Evolutionary conservation across 2,888 invertebrate species (phyloP), one percentile per base, ranked within the genome.

Genomic region (Fragum fragum): DNA sequence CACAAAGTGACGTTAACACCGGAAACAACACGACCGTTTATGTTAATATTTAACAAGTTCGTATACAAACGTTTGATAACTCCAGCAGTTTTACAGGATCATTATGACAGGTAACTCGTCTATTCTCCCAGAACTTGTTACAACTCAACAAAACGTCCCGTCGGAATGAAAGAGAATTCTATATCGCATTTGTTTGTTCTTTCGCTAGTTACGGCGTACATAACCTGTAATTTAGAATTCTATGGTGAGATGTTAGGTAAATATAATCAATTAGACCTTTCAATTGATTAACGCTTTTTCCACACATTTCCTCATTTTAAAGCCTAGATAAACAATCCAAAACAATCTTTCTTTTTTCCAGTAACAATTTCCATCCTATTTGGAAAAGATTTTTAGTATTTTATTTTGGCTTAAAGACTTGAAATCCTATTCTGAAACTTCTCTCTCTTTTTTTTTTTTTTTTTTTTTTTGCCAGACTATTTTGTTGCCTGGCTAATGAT

Each of bases 211-310:
- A 63, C 63, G 28, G 28, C 32, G 5, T 28, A 63, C n/a, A 7
- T 9, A 18, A 63, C 63, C 63, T 63, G 36, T 63, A 63, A 63
- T 63, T 63, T 36, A 63, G n/a, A 32, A 36, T 36, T 29, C 5
- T 18, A n/a, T 18, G 32, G 36, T 16, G 63, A 63, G 63, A 63
- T 63, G 63, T 63, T n/a, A 32, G 3, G 63, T 36, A 63, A 63
- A 63, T 32, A 63, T 32, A 63, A 63, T 63, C 63, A 63, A 63
- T 63, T 63, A 63, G 28, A n/a, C 57, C 32, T 36, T 36, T 36
- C 32, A 3, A 36, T 36, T 36, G 32, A 36, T 36, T 36, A n/a
- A n/a, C n/a, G n/a, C n/a, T n/a, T n/a, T n/a, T n/a, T n/a, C n/a
- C n/a, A n/a, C n/a, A n/a, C n/a, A n/a, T n/a, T n/a, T n/a, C n/a